phyloP scores from a whole-genome alignment of 2,113 vertebrate species.

The Podiceps cristatus region DNA sequence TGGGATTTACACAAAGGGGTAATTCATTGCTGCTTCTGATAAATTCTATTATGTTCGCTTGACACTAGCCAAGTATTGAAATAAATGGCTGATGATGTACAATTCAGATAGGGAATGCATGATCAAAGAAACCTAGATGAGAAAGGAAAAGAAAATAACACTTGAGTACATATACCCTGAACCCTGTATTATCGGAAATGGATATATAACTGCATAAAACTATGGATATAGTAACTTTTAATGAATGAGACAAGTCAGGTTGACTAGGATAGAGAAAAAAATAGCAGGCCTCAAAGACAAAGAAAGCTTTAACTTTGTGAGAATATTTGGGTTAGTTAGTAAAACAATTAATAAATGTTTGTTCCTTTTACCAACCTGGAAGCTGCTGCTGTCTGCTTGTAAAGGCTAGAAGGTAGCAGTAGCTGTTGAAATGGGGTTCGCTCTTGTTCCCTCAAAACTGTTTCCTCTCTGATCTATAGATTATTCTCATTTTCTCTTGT shows the following conservation, averaged over 20 bases:
- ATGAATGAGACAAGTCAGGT: not conserved
- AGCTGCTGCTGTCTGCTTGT: not conserved
- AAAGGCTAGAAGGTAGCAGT: not conserved
- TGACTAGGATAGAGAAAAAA: not conserved
- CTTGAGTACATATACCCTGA: not conserved
- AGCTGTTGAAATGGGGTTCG: not conserved
- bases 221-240: not conserved
- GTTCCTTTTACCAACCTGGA: not conserved
- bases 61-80: slow-evolving; percentile 35
- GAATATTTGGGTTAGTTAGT: not conserved
- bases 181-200: not conserved
- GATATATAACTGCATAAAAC: not conserved
- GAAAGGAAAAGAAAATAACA: not conserved
- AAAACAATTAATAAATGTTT: not conserved
- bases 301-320: not conserved
- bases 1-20: slow-evolving; percentile 23
- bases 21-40: slow-evolving; percentile 1
- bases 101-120: slow-evolving; percentile 7
- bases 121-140: not conserved
- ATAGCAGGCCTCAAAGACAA: not conserved
- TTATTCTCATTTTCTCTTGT: not conserved
- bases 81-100: slow-evolving; percentile 35
- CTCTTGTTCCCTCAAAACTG: not conserved
- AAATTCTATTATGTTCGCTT: slow-evolving; percentile 28
- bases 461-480: not conserved